Evolutionary conservation across 2,888 invertebrate genomes (phyloP), one percentile per base, ranked within the genome.

Genomic region (Meteorus cinctellus): DNA sequence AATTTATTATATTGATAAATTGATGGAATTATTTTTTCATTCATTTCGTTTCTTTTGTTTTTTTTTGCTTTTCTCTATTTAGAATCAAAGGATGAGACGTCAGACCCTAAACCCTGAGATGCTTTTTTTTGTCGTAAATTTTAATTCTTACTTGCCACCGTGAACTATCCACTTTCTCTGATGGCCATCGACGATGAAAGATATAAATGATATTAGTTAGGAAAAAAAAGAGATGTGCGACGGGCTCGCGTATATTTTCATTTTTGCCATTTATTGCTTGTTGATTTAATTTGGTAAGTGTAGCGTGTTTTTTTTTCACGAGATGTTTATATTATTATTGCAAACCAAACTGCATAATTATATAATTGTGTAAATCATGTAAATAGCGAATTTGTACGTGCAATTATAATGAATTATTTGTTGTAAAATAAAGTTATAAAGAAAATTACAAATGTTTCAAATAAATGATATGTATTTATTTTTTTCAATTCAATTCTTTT

Each of bases 321-420:
- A 29, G 12, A 27, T 62, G 12, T 29, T 5, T 29, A 31, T 62
- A 14, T 29, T 62, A 62, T 31, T 29, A 62, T 41, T 41, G 29
- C 55, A 55, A 55, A 1, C 19, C 6, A 24, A 55, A 55, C n/a
- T 55, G 55, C 19, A 19, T 55, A 55, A 55, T n/a, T 55, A 55
- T 55, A 62, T 31, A 29, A 29, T 62, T 83, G 77, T 85, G 83
- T 84, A 83, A 85, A 84, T 82, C 77, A 83, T 88, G 88, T 88
- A 88, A 86, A 88, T 88, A 88, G 82, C 78, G 81, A 83, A 81
- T 78, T 80, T 79, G 77, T 81, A 82, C 80, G 76, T 78, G 80
- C 80, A 80, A 82, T 74, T 77, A 73, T 68, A 77, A 78, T 73
- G 76, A 79, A 80, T 29, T 14, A 8, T 29, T 62, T 62, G 29